These are phyloP conservation scores for Pteropus rufus DNA, from an alignment of 2,797 vertebrate genomes.

Conservation along the genomic window DNA sequence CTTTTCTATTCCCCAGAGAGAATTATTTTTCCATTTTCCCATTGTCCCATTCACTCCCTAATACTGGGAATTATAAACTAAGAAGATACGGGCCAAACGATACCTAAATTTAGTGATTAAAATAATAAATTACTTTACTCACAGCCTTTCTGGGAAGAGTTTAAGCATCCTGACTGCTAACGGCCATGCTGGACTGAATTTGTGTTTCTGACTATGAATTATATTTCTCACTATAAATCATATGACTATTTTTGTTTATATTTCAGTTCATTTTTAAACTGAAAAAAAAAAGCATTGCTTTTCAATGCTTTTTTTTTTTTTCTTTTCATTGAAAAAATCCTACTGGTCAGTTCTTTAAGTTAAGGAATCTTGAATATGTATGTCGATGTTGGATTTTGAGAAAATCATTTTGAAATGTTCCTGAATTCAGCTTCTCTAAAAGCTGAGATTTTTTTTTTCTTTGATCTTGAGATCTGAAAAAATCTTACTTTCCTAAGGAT, in stretches of 20 bases:
- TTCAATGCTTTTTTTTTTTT: background rate
- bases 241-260: background rate
- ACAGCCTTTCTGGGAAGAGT: background rate
- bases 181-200: background rate
- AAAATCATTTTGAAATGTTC: constrained; percentile 35
- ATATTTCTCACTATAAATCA: background rate
- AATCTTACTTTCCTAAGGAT: constrained; percentile 40
- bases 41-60: background rate
- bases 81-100: background rate
- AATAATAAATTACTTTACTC: background rate
- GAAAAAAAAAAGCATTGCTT: background rate
- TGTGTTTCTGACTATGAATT: constrained; percentile 36
- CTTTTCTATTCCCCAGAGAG: background rate
- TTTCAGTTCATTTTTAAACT: constrained; percentile 28
- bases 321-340: background rate
- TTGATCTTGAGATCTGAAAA: background rate
- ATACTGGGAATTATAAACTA: background rate
- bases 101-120: background rate
- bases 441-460: constrained; percentile 30
- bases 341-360: constrained; percentile 8
- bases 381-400: background rate
- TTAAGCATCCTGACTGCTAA: background rate
- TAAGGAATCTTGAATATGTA: constrained; percentile 18
- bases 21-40: background rate
- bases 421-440: background rate